Evolutionary conservation across 1,140 invertebrate genomes (phyloP).

Genomic region (Halesus radiatus): DNA sequence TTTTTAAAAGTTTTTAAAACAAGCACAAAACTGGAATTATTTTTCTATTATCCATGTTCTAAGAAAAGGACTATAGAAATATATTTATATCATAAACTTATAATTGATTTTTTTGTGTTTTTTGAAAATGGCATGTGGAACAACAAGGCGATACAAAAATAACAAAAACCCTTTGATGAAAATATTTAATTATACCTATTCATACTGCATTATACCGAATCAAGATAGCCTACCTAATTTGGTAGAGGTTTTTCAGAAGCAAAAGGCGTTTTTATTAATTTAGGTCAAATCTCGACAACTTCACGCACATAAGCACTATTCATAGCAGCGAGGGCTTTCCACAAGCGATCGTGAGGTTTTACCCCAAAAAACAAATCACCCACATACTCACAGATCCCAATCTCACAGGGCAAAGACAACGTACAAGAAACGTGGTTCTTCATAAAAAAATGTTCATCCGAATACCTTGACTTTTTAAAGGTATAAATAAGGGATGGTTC

Average conservation of each 20-base stretch:
- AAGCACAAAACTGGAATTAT: no score
- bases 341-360: slow-evolving; percentile 10
- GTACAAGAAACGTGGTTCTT: neutral
- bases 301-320: slow-evolving; percentile 11
- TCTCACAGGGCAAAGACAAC: neutral
- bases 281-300: slow-evolving; percentile 19
- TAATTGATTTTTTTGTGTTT: no score
- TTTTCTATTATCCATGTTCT: no score
- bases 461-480: neutral
- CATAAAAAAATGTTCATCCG: neutral
- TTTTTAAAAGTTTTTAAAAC: no score
- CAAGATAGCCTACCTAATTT: no score
- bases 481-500: neutral
- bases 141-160: no score
- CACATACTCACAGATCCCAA: slow-evolving; percentile 9
- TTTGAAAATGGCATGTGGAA: no score
- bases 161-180: no score
- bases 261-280: neutral
- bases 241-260: neutral
- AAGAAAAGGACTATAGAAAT: no score
- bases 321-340: slow-evolving; percentile 11
- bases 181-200: no score
- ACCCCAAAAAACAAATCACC: slow-evolving; percentile 27
- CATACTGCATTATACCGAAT: no score
- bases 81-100: no score